Percentiles rank a stretch among this genome's conserved stretches.
Evolutionary conservation across 2,888 invertebrate genomes (phyloP).

Genomic region (Synergus umbraculus): DNA sequence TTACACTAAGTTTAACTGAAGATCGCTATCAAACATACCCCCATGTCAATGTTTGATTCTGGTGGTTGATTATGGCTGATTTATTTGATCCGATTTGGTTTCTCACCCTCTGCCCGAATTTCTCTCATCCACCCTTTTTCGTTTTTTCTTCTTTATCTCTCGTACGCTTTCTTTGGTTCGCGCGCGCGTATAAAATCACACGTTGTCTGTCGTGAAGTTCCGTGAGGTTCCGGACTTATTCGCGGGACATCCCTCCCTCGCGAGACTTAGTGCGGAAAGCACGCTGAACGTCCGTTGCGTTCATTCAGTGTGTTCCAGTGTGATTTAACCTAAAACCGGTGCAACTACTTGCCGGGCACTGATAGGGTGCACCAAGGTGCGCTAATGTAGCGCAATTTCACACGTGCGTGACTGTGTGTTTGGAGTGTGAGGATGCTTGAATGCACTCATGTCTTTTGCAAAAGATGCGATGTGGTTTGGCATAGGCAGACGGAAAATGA

Average conservation of each 20-base stretch:
- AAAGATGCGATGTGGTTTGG: conserved; percentile 2
- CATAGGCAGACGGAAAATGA: not conserved
- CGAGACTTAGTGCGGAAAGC: conserved; percentile 24
- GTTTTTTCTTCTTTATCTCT: not conserved
- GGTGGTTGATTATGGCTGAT: not conserved
- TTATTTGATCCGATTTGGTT: not conserved
- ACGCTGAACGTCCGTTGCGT: conserved; percentile 17
- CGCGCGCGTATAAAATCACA: conserved; percentile 39
- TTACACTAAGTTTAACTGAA: not conserved
- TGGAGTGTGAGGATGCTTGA: conserved; percentile 6
- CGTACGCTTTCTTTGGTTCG: not conserved
- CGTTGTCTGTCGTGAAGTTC: conserved; percentile 12
- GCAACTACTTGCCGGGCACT: conserved; percentile 23
- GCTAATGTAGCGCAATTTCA: conserved; percentile 9
- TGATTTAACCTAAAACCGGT: conserved; percentile 25
- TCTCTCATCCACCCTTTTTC: not conserved
- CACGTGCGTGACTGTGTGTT: conserved; percentile 34
- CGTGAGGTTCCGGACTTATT: conserved; percentile 25
- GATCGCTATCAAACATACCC: not conserved
- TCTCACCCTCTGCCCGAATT: not conserved
- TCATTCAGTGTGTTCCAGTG: conserved; percentile 41
- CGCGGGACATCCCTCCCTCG: conserved; percentile 20
- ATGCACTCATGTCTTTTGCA: not conserved
- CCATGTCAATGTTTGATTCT: not conserved
- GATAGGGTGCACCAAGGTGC: conserved; percentile 19